Base-by-base conservation (phyloP, 2,113 vertebrate genomes). In the Mirza zaza region DNA sequence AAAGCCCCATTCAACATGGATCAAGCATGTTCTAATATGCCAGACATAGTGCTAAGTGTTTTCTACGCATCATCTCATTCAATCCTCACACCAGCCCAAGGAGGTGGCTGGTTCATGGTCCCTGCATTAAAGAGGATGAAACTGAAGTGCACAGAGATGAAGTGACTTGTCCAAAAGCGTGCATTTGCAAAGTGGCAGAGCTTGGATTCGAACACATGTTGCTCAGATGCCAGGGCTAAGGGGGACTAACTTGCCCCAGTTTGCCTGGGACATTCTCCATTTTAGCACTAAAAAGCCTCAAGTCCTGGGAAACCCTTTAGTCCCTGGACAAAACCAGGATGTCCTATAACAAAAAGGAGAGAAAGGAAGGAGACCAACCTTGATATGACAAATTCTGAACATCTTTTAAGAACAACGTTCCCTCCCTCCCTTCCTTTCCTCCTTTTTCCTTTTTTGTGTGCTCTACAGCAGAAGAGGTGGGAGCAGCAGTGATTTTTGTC, bases 191-290 rank as follows among this genome's bases (percentile, higher is more conserved):
- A 48, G 36, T 1, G 0, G 18, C 14, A 5, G 39, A 71, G 42
- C 11, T 5, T 3, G 48, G 36, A 61, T 79, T 59, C 2, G 5
- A 67, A 81, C n/a, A 18, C 2, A 0, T 0, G 5, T 18, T 70
- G 36, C 63, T 79, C 7, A 0, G 42, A 3, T 45, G 39, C 39
- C 48, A 20, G 27, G 50, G 8, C 29, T 27, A n/a, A 0, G 0
- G 17, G 12, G 12, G 50, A 59, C 8, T 32, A 23, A 12, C 14
- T 13, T 48, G 17, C 67, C 65, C 42, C 5, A 0, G n/a, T 82
- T 50, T 34, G 42, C 25, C n/a, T 57, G 32, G 34, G 23, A 20
- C n/a, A n/a, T 55, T 9, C 63, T 17, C 32, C 39, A 61, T 15
- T 42, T 39, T 23, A 42, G 12, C 3, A 23, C 27, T 3, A 11